These are phyloP conservation scores for Empis stercorea DNA, from an alignment of 2,888 invertebrate genomes.

Conservation along the genomic window DNA sequence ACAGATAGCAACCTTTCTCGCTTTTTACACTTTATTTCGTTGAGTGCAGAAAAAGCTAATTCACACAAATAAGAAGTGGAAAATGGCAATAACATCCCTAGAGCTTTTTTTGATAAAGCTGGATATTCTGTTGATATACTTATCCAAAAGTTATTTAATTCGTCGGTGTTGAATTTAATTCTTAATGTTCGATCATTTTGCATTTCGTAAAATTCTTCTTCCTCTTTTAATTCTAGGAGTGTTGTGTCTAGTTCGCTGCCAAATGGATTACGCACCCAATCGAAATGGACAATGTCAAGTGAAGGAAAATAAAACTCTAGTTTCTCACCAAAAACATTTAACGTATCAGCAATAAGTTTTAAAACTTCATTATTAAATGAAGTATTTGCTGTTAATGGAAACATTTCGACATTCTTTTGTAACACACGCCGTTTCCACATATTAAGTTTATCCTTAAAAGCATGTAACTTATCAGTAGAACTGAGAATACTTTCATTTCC, in stretches of 20 bases:
- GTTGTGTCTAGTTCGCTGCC: background rate
- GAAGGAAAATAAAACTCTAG: background rate
- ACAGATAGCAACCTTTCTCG: background rate
- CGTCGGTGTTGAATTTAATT: too few species aligned
- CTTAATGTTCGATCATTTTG: too few species aligned
- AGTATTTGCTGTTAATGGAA: too few species aligned
- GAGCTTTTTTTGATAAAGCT: background rate
- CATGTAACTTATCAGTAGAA: too few species aligned
- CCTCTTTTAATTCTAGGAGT: background rate
- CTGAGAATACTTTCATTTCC: too few species aligned
- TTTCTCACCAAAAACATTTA: too few species aligned
- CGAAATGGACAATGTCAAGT: background rate
- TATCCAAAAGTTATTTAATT: too few species aligned
- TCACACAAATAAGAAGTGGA: background rate
- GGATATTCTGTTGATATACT: background rate
- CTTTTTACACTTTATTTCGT: background rate
- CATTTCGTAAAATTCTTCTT: background rate
- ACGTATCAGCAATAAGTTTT: too few species aligned
- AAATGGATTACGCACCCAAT: background rate
- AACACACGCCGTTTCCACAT: too few species aligned
- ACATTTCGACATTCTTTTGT: too few species aligned
- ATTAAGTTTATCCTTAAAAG: too few species aligned
- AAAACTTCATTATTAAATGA: too few species aligned
- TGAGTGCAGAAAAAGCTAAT: background rate
- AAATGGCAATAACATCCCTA: background rate